Conservation (phyloP, 2,113 vertebrate species). For the Arvicanthis niloticus region DNA sequence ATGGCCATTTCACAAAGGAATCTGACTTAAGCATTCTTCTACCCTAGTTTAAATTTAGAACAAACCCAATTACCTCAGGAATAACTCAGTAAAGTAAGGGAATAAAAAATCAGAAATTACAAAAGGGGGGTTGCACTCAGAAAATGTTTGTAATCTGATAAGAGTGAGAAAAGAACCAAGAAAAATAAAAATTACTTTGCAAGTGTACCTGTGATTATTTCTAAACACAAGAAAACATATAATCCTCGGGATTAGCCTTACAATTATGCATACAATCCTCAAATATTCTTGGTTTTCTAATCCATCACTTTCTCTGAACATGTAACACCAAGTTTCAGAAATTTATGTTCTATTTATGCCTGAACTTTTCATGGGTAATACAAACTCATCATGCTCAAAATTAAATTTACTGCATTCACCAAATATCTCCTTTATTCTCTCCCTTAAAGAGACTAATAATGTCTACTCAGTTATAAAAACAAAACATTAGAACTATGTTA, state of each 20-base stretch:
- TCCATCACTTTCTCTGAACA: constrained; percentile 3
- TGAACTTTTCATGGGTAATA: constrained; percentile 20
- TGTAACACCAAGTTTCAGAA: constrained; percentile 23
- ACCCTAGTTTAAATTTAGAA: neutral
- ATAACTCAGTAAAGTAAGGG: no score
- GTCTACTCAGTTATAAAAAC: neutral
- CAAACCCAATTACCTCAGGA: no score
- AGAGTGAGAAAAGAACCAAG: no score
- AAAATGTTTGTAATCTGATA: no score
- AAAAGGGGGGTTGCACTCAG: no score
- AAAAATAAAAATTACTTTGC: no score
- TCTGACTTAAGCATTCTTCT: neutral
- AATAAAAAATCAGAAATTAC: no score
- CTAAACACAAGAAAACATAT: no score
- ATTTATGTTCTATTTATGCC: neutral
- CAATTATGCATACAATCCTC: no score
- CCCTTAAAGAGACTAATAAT: neutral
- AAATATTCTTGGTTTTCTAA: neutral
- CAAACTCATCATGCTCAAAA: constrained; percentile 35
- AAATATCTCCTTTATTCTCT: neutral
- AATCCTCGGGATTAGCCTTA: no score
- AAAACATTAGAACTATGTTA: neutral
- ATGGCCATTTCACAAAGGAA: neutral
- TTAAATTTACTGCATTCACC: constrained; percentile 4
- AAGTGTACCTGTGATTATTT: no score